Evolutionary conservation across 2,797 vertebrate species (phyloP), one percentile per base, ranked within the genome.

Genomic region (Mustela erminea): DNA sequence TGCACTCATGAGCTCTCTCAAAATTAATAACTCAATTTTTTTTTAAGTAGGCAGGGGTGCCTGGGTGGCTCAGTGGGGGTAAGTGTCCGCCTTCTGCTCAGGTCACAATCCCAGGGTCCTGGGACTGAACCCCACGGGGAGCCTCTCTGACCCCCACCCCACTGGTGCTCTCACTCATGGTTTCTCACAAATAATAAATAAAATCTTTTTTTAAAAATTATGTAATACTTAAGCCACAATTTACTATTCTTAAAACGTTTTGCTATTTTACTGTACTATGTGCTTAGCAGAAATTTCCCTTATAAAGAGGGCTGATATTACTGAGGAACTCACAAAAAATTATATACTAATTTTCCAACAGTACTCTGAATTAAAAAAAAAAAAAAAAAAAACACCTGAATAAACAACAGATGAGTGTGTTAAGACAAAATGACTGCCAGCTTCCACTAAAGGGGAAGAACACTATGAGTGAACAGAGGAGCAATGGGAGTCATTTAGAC

Each of bases 321-420:
- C 58, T 70, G 25, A 68, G 25, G 29, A 78, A 94, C 29, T 94
- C 54, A 60, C 54, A 60, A 95, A 90, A 95, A 90, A 81, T 15
- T 15, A 89, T 3, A 9, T 52, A 87, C 74, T 82, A 70, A 82
- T 52, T 94, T 46, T 94, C 74, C 85, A 91, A 74, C n/a, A 86
- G 41, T 74, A 91, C 14, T 86, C n/a, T 62, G 14, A 62, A 81
- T 27, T 21, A 10, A 43, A 46, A 11, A 11, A 46, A 21, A 35
- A 18, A 46, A 74, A 38, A 21, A 21, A 18, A 46, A 74, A 38
- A 13, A 75, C 17, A 46, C 17, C 49, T 77, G 27, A 96, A 87
- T 66, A 74, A 93, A 87, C 68, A 93, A 81, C 3, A 92, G 52
- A 38, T 87, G 12, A 81, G 88, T 41, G 21, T 75, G 17, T 87